Percentiles rank a stretch among this genome's conserved stretches.
Conservation (phyloP, 2,797 vertebrate species). For the Mallotus villosus region DNA sequence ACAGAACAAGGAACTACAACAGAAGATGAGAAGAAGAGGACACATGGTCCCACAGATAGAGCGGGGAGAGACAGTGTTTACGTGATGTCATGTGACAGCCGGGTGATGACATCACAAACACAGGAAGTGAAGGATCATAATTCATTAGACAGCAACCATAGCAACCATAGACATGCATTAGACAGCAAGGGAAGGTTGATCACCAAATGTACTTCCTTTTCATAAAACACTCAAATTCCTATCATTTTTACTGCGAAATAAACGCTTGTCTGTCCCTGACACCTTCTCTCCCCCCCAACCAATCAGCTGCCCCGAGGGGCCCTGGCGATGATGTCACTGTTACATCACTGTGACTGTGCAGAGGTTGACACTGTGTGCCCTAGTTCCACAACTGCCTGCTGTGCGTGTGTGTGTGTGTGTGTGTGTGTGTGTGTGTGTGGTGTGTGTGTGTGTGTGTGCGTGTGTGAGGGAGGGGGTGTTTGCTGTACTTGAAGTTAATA, state of each 20-base stretch:
- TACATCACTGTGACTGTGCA: slow-evolving; percentile 28
- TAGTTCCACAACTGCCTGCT: slow-evolving; percentile 45
- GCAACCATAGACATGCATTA: too few relatives aligned
- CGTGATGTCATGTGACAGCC: too few relatives aligned
- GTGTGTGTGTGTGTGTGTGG: not conserved
- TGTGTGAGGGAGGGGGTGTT: not conserved
- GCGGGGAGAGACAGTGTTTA: too few relatives aligned
- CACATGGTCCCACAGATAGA: too few relatives aligned
- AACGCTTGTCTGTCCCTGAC: not conserved
- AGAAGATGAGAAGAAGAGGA: not conserved
- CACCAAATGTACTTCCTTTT: not conserved
- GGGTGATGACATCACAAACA: not conserved
- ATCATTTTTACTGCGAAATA: not conserved
- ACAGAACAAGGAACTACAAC: not conserved
- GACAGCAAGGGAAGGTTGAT: not conserved
- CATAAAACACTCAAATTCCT: not conserved
- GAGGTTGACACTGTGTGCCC: slow-evolving; percentile 46
- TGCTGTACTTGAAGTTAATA: too few relatives aligned
- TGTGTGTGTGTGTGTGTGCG: not conserved
- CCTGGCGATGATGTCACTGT: slow-evolving; percentile 46
- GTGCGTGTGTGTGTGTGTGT: not conserved
- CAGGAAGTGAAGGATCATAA: not conserved
- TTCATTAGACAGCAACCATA: too few relatives aligned
- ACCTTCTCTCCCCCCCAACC: slow-evolving; percentile 20
- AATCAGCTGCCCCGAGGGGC: slow-evolving; percentile 40